phyloP scores from a whole-genome alignment of 2,888 invertebrate species.

The Dromius quadrimaculatus region DNA sequence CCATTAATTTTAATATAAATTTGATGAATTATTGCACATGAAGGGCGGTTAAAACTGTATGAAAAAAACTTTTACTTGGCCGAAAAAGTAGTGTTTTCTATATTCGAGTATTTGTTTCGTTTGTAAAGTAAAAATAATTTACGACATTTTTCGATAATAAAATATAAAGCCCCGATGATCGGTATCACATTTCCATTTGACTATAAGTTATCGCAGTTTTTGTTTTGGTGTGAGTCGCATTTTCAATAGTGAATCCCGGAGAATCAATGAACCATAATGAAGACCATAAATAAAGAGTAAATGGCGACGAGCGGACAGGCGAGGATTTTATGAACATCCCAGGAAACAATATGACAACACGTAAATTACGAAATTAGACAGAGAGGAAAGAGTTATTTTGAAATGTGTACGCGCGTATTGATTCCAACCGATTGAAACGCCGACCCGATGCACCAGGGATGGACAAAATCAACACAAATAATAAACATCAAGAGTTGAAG shows the following conservation, averaged over 20 bases:
- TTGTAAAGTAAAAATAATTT: too few species aligned
- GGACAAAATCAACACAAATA: conserved; percentile 8
- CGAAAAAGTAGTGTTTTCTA: too few species aligned
- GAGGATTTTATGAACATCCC: conserved; percentile 61
- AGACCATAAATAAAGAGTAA: conserved; percentile 64
- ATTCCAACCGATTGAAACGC: conserved; percentile 51
- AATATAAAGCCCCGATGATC: conserved; percentile 60
- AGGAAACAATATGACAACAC: conserved; percentile 63
- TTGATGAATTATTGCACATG: too few species aligned
- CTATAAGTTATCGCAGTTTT: conserved; percentile 62
- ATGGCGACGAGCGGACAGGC: conserved; percentile 60
- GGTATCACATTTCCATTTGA: conserved; percentile 61
- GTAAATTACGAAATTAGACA: conserved; percentile 61
- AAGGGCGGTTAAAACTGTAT: too few species aligned
- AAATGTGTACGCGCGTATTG: conserved; percentile 51
- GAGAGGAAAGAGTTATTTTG: conserved; percentile 53
- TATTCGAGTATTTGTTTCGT: too few species aligned
- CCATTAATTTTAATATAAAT: too few species aligned
- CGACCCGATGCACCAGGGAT: conserved; percentile 37
- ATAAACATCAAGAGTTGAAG: too few species aligned
- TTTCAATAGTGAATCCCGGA: conserved; percentile 63
- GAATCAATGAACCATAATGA: conserved; percentile 66
- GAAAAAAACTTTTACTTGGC: too few species aligned
- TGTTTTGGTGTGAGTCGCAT: conserved; percentile 59
- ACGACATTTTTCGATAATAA: conserved; percentile 59